These are phyloP conservation scores for Crocallis elinguaria DNA, from an alignment of 2,888 invertebrate genomes.

Conservation along the genomic window DNA sequence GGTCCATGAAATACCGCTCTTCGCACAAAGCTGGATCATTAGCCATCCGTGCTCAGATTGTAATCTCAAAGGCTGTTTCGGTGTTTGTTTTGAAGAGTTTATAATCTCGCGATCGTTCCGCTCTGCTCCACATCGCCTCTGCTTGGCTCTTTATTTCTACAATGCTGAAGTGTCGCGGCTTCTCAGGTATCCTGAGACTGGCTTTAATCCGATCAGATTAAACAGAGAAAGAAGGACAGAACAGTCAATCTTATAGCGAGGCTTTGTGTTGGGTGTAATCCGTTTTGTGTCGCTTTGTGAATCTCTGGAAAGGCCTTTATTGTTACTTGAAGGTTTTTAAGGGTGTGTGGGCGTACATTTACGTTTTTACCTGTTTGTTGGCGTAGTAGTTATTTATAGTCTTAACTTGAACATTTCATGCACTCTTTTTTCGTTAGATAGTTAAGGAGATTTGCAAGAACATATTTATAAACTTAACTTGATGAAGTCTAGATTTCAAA, in stretches of 20 bases:
- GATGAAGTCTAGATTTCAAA: too few species aligned
- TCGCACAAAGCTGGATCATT: constrained; percentile 4
- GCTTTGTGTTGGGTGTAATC: constrained; percentile 33
- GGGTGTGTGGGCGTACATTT: neutral
- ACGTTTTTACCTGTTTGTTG: neutral
- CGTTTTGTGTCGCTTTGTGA: constrained; percentile 29
- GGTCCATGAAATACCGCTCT: neutral
- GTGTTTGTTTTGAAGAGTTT: constrained; percentile 20
- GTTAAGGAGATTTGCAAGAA: too few species aligned
- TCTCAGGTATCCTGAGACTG: constrained; percentile 3
- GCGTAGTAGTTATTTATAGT: neutral
- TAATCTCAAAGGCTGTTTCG: constrained; percentile 19
- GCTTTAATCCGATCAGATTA: constrained; percentile 37
- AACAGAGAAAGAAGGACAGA: constrained; percentile 12
- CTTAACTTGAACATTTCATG: neutral
- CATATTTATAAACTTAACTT: too few species aligned
- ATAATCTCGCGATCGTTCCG: constrained; percentile 21
- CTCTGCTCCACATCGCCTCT: constrained; percentile 9
- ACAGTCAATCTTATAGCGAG: constrained; percentile 23
- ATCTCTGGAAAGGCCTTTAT: constrained; percentile 3
- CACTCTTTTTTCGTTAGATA: too few species aligned
- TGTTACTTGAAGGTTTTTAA: constrained; percentile 13
- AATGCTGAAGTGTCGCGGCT: constrained; percentile 23
- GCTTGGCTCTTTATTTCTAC: constrained; percentile 1
- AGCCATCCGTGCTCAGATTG: constrained; percentile 20